Base-by-base conservation (phyloP, 2,113 vertebrate genomes). In the Eurypyga helias region DNA sequence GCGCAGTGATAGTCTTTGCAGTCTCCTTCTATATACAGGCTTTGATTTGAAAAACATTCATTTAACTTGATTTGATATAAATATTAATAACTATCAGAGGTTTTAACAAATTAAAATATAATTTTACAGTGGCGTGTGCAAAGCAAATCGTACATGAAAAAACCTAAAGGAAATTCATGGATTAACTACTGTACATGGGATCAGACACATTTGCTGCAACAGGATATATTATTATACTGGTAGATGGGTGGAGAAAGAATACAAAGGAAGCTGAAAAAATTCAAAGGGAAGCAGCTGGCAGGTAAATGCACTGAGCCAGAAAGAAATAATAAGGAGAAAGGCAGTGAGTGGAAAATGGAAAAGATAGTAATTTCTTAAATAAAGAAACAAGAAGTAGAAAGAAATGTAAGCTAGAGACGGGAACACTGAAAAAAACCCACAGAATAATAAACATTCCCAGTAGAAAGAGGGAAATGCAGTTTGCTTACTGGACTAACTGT, bases 21-120 rank as follows among this genome's bases (percentile, higher is more conserved):
- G 38, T 64, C 84, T 95, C 79, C 70, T 91, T 75, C 94, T 87
- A 66, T 49, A 69, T 21, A 73, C 52, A 83, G 93, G 85, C 94
- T 97, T 97, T 96, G 93, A 93, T 96, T 96, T 89, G 91, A 81
- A 95, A 97, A 95, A 87, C 62, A 89, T 69, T 96, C 73, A 88
- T 96, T 97, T 96, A 87, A 88, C 82, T 90, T 89, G 66, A 93
- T 97, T 96, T 96, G 66, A 91, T 98, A 93, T 96, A 97, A 97
- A 82, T 89, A 95, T 97, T 95, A 96, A 97, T 97, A 97, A 87
- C 92, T 62, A 96, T 86, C 62, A 46, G 81, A 80, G 64, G 54
- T 93, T 96, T 97, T 94, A 95, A 91, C 83, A 95, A 97, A 98
- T 95, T 96, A 93, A 97, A 97, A 97, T 71, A 87, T 87, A 87